Conservation (phyloP, 2,888 invertebrate species). For the Julus scanicus region DNA sequence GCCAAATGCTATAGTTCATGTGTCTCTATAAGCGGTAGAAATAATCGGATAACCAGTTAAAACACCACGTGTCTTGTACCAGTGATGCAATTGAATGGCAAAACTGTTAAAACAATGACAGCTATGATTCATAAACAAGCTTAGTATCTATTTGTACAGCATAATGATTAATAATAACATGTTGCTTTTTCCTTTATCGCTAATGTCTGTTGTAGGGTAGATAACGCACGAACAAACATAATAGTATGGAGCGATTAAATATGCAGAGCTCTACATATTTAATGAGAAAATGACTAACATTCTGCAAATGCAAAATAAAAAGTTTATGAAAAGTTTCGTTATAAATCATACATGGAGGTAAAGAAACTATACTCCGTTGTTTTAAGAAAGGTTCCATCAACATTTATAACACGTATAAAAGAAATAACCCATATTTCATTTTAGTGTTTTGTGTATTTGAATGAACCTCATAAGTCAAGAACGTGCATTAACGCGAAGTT, state of each 20-base stretch:
- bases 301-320: neutral
- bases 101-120: neutral
- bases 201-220: neutral
- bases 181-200: neutral
- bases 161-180: neutral
- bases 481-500: neutral
- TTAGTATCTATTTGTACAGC: neutral
- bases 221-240: neutral
- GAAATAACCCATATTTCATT: neutral
- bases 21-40: neutral
- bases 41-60: no score
- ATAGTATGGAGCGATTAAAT: neutral
- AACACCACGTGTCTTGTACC: no score
- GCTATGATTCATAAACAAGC: neutral
- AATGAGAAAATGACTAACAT: neutral
- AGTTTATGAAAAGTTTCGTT: conserved; percentile 16
- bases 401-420: neutral
- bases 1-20: no score
- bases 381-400: neutral
- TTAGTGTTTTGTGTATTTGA: neutral
- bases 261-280: neutral
- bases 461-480: neutral
- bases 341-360: neutral
- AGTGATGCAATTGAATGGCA: neutral
- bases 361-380: neutral